A percentile compares a stretch with the other conserved stretches of the same genome.
phyloP scores from a whole-genome alignment of 2,888 invertebrate species.

The Drosophila pegasa region DNA sequence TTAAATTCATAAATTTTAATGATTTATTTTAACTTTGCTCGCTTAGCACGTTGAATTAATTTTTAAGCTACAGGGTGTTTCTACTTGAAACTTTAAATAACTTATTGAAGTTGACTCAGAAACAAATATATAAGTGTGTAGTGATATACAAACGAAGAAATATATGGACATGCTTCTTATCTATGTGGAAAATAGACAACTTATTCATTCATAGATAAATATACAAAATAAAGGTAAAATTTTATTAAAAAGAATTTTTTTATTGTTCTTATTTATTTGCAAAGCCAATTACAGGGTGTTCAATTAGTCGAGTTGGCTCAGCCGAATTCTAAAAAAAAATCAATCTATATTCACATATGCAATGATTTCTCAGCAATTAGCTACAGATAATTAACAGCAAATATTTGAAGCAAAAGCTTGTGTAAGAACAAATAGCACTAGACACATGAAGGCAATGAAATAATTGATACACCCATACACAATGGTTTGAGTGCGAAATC shows the following conservation, averaged over 20 bases:
- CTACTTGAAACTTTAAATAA: neutral
- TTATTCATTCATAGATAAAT: too few relatives aligned
- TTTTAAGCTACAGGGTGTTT: constrained; percentile 63
- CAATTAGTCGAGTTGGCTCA: neutral
- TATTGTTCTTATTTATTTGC: neutral
- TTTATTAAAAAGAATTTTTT: neutral
- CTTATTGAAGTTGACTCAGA: neutral
- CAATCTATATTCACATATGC: constrained; percentile 45
- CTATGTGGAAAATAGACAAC: too few relatives aligned
- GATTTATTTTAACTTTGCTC: constrained; percentile 73
- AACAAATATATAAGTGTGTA: too few relatives aligned
- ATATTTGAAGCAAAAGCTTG: constrained; percentile 70
- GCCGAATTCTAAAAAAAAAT: neutral
- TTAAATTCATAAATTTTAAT: constrained; percentile 81
- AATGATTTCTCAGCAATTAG: constrained; percentile 61
- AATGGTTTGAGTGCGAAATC: constrained; percentile 20
- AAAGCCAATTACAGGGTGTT: neutral
- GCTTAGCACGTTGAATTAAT: constrained; percentile 61
- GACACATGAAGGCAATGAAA: constrained; percentile 38
- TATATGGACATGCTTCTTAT: too few relatives aligned
- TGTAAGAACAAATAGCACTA: constrained; percentile 58
- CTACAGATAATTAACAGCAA: constrained; percentile 60
- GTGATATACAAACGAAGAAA: too few relatives aligned
- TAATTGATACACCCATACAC: constrained; percentile 41
- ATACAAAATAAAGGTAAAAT: neutral